Evolutionary conservation across 2,113 vertebrate species (phyloP).

Genomic region (Eudyptes chrysolophus): DNA sequence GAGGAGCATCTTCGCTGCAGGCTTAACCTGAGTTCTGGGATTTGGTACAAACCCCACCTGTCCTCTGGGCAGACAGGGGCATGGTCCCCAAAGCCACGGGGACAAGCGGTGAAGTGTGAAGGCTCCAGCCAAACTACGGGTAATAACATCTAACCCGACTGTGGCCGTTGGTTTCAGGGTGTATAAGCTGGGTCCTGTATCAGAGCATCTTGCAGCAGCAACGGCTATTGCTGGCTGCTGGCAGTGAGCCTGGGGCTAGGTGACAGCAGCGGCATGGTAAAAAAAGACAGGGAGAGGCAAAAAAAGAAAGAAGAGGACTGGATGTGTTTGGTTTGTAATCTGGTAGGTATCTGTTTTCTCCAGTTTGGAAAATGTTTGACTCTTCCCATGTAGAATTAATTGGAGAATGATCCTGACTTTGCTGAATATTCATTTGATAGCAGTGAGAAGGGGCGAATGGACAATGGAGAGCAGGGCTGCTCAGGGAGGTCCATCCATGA

Average conservation of each 20-base stretch:
- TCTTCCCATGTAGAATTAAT: neutral
- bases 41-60: neutral
- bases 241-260: neutral
- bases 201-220: neutral
- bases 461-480: neutral
- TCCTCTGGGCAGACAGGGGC: neutral
- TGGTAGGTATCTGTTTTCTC: neutral
- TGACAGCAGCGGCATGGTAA: neutral
- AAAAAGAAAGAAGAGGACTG: neutral
- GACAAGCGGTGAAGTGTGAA: neutral
- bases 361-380: neutral
- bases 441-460: neutral
- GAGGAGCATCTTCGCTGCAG: neutral
- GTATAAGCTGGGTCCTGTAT: neutral
- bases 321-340: neutral
- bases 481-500: neutral
- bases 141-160: neutral
- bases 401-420: neutral
- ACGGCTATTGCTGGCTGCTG: neutral
- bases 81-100: neutral
- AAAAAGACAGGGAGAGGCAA: neutral
- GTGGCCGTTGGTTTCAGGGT: neutral
- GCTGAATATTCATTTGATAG: neutral
- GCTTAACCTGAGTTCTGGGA: neutral
- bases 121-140: neutral